Evolutionary conservation across 1,140 invertebrate species (phyloP), one percentile per base, ranked within the genome.

Genomic region (Heliconius eleuchia): DNA sequence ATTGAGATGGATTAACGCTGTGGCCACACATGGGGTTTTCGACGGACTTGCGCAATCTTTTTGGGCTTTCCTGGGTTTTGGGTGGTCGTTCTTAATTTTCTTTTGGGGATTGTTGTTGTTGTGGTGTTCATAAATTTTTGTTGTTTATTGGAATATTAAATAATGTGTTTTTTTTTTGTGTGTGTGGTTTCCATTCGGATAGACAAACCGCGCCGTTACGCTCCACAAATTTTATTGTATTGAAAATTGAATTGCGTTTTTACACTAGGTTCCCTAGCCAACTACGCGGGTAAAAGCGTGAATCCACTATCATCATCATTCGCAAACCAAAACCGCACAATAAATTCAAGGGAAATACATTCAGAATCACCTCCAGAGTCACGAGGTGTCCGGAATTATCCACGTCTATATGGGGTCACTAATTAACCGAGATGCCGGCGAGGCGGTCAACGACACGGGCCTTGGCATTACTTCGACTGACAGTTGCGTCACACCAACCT

Each of bases 1-100:
- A 90, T 92, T 90, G 88, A 92, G 88, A 92, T 84, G 82, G 86
- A 91, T 89, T 89, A 89, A 83, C 77, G 60, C 71, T 73, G 85
- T 82, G 77, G 72, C 84, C 84, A 89, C 74, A 73, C 77, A 60
- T 74, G 71, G 23, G 71, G 18, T 4, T 27, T 66, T 66, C 30
- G 60, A 71, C 71, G 18, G 71, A 71, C 71, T 71, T 71, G 34
- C 34, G 71, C 71, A 71, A 71, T 71, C 37, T 46, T 46, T 46
- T 46, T 16, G 42, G 71, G 37, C 66, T 55, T 52, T 71, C 30
- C 60, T 66, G 27, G 42, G 16, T 23, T 37, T 9, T 75, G 78
- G 78, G 78, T 79, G 78, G 78, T 74, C 78, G 39, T 30, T 42
- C 42, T 46, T 46, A 5, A 16, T 16, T 46, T 46, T 46, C 1